Evolutionary conservation across 30 jellyfish, hydroid and myxozoan species (phyloP).

Genomic region (Rhopilema esculentum): DNA sequence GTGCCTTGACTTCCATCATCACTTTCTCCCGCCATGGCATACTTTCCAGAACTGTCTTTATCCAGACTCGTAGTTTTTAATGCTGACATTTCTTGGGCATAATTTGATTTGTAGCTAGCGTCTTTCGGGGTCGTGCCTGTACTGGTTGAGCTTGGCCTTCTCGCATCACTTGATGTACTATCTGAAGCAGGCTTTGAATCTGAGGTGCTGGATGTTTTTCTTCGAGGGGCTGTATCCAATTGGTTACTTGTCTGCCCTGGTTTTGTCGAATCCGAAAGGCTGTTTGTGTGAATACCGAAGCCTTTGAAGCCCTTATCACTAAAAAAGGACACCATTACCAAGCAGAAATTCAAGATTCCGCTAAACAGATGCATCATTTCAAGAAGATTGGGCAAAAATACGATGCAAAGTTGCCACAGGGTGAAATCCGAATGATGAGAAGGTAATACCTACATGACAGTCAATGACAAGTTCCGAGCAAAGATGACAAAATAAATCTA

Average conservation of each 20-base stretch:
- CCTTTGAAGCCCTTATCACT: slow-evolving; percentile 91
- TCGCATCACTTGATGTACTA: slow-evolving; percentile 15
- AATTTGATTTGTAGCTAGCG: background rate
- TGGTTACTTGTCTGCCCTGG: slow-evolving; percentile 29
- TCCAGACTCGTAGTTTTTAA: background rate
- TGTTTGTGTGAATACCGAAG: slow-evolving; percentile 54
- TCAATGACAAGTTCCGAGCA: no score
- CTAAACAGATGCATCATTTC: no score
- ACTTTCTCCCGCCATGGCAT: slow-evolving; percentile 52
- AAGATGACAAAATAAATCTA: no score
- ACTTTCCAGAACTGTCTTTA: slow-evolving; percentile 27
- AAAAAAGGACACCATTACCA: background rate
- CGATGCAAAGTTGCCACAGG: no score
- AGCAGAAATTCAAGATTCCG: no score
- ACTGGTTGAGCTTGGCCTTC: background rate
- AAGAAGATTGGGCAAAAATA: no score
- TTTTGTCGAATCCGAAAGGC: background rate
- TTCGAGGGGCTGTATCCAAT: slow-evolving; percentile 22
- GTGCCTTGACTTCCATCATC: slow-evolving; percentile 83
- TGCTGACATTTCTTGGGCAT: slow-evolving; percentile 8
- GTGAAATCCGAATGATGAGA: no score
- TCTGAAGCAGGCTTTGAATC: slow-evolving; percentile 17
- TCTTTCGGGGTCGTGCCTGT: background rate
- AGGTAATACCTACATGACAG: no score
- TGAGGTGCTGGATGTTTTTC: slow-evolving; percentile 24